Evolutionary conservation across 2,888 invertebrate species (phyloP), one percentile per base, ranked within the genome.

Genomic region (Spilarctia lutea): DNA sequence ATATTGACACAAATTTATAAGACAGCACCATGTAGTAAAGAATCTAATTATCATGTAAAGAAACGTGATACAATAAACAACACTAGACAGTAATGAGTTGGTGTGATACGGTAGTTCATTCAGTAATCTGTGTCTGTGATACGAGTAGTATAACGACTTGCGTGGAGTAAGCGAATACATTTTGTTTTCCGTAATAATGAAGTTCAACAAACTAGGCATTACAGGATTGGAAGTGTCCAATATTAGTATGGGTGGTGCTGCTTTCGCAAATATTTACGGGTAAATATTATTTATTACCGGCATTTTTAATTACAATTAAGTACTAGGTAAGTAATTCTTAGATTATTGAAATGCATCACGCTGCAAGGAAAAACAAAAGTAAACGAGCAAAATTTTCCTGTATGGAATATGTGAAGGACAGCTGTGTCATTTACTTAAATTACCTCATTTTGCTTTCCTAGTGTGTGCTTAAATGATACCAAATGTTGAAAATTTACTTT

Each of bases 261-360:
- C 97, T 6, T 97, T 98, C 79, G 97, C 97, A 83, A 96, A 96
- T 78, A 96, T 97, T 85, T 98, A 98, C 91, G 97, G 98, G 98
- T 98, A 95, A 79, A 27, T 30, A 35, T 13, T 65, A 35, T 68
- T 48, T 42, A n/a, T 4, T 18, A 30, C 7, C 7, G 3, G n/a
- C 0, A 13, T 60, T 4, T 16, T 16, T 27, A 3, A 27, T 60
- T 60, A 16, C 4, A 16, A 60, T 60, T 39, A 39, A 39, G 10
- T 39, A 11, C 11, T 11, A 11, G 1, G 10, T 6, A 1, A 27
- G 13, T 60, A 27, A 13, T 60, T 27, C 48, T 48, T 20, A 48
- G 48, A 20, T 20, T 45, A 45, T 45, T 45, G 13, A 45, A 16
- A 45, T 45, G 45, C 45, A 45, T 16, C 16, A 16, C 45, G 16